A percentile compares a stretch with the other conserved stretches of the same genome.
Conservation (phyloP, 2,888 invertebrate genomes). For the Neuroscelio doddi region DNA sequence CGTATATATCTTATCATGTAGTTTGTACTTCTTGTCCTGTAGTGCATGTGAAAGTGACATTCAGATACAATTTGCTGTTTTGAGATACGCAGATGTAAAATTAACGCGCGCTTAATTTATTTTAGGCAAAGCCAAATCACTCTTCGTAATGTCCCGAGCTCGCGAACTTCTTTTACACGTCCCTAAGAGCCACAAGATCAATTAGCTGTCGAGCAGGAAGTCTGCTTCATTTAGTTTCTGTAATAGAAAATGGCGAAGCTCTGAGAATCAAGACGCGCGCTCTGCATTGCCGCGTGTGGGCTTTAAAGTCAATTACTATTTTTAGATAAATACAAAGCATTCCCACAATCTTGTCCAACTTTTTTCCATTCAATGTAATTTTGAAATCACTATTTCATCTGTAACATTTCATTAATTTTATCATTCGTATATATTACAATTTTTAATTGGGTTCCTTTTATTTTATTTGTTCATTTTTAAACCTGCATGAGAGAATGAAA, state of each 20-base stretch:
- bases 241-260: constrained; percentile 49
- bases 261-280: constrained; percentile 41
- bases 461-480: too few species aligned
- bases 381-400: too few species aligned
- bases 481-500: too few species aligned
- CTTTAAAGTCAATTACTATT: constrained; percentile 42
- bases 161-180: constrained; percentile 48
- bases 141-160: constrained; percentile 44
- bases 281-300: constrained; percentile 45
- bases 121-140: constrained; percentile 46
- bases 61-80: constrained; percentile 49
- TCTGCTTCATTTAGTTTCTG: constrained; percentile 53
- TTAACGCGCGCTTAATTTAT: constrained; percentile 48
- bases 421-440: too few species aligned
- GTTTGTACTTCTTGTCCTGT: constrained; percentile 32
- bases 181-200: constrained; percentile 50
- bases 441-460: too few species aligned
- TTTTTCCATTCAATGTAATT: not conserved
- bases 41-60: constrained; percentile 29
- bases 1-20: constrained; percentile 31
- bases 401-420: too few species aligned
- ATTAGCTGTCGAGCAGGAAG: constrained; percentile 53
- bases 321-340: constrained; percentile 37
- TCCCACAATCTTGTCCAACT: constrained; percentile 16
- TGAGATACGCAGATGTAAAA: constrained; percentile 44